Percentiles rank a stretch among this genome's conserved stretches.
Conservation (phyloP, 2,797 vertebrate species). For the Euthynnus affinis region DNA sequence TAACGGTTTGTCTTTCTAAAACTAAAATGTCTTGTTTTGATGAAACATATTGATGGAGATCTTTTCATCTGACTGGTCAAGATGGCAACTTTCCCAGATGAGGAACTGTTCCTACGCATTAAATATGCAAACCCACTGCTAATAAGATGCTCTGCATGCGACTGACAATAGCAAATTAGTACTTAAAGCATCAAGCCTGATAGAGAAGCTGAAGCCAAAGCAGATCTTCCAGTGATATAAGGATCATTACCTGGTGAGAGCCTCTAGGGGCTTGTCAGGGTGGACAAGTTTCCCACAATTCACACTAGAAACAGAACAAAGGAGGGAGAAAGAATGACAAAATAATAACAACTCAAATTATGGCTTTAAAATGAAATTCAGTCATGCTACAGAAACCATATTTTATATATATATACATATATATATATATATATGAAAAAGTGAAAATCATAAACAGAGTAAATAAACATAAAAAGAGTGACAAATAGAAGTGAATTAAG, state of each 20-base stretch:
- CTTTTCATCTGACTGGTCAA: slow-evolving; percentile 17
- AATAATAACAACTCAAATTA: slow-evolving; percentile 47
- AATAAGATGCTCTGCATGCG: slow-evolving; percentile 16
- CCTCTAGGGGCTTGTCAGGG: slow-evolving; percentile 66
- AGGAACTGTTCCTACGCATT: not conserved
- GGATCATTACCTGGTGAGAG: slow-evolving; percentile 76
- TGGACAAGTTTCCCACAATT: slow-evolving; percentile 78
- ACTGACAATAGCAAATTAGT: not conserved
- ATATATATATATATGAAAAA: too few species aligned
- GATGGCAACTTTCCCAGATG: not conserved
- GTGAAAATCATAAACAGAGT: slow-evolving; percentile 1
- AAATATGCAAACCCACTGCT: not conserved
- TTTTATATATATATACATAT: too few species aligned
- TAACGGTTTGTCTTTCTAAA: not conserved
- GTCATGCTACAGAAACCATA: not conserved
- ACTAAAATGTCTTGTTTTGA: not conserved
- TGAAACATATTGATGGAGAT: not conserved
- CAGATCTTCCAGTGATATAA: slow-evolving; percentile 12
- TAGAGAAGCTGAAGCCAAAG: slow-evolving; percentile 47
- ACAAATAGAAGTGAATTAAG: not conserved
- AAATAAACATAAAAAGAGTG: slow-evolving; percentile 7
- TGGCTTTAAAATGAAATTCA: slow-evolving; percentile 5
- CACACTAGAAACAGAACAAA: slow-evolving; percentile 74
- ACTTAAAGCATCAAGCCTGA: not conserved
- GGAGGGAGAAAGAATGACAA: slow-evolving; percentile 63